phyloP scores from a whole-genome alignment of 1,140 invertebrate species.

The Vollenhovia emeryi region DNA sequence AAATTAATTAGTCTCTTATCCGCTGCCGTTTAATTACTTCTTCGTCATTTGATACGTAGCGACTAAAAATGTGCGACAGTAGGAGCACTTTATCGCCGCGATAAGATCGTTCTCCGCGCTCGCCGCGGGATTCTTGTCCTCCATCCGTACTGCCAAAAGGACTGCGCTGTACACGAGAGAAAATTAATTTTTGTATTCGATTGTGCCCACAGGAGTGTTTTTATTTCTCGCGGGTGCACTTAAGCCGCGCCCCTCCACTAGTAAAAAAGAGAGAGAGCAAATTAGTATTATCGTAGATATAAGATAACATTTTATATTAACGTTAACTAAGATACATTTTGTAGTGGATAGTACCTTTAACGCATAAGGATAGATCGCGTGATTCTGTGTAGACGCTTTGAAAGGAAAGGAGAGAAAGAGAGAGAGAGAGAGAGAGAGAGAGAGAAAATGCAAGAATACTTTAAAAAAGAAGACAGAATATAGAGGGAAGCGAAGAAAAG shows the following conservation, averaged over 20 bases:
- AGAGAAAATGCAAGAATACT: slow-evolving; percentile 14
- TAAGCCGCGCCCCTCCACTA: slow-evolving; percentile 39
- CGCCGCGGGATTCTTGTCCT: neutral
- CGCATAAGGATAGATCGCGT: slow-evolving; percentile 44
- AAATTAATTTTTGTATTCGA: slow-evolving; percentile 67
- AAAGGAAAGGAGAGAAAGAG: slow-evolving; percentile 3
- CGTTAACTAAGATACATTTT: slow-evolving; percentile 73
- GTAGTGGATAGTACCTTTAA: slow-evolving; percentile 71
- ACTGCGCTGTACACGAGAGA: slow-evolving; percentile 3
- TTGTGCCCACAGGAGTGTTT: slow-evolving; percentile 59
- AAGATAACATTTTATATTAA: slow-evolving; percentile 79
- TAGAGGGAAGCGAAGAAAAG: neutral
- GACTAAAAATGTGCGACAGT: neutral
- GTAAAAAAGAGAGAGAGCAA: slow-evolving; percentile 52
- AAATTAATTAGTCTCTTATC: slow-evolving; percentile 41
- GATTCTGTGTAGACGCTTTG: slow-evolving; percentile 64
- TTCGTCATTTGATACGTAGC: slow-evolving; percentile 4
- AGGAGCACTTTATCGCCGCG: neutral
- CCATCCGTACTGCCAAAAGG: slow-evolving; percentile 33
- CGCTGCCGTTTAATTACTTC: neutral
- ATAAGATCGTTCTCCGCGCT: neutral
- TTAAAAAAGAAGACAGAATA: neutral
- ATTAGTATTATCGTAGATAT: slow-evolving; percentile 64
- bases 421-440: slow-evolving; percentile 13
- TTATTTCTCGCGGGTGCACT: slow-evolving; percentile 53